These are phyloP conservation scores for Eilema depressum DNA, from an alignment of 2,888 invertebrate species.

Conservation along the genomic window DNA sequence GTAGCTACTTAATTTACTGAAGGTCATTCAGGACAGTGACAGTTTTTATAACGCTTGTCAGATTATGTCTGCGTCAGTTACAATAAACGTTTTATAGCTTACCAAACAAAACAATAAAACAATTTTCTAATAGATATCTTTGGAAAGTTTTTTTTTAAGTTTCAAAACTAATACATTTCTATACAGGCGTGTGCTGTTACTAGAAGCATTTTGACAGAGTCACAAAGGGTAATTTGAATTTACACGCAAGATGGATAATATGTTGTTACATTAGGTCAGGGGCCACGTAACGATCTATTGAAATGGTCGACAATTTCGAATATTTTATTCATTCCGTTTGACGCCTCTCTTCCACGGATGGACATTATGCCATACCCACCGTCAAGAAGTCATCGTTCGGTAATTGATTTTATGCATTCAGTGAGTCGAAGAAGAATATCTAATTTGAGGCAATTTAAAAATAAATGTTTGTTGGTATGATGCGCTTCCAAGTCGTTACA, in stretches of 20 bases:
- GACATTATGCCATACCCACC: slow-evolving; percentile 49
- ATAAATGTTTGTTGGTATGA: slow-evolving; percentile 30
- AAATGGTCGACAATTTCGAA: slow-evolving; percentile 65
- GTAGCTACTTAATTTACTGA: slow-evolving; percentile 43
- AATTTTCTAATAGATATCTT: slow-evolving; percentile 5
- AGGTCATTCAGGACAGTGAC: slow-evolving; percentile 26
- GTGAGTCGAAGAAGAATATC: slow-evolving; percentile 39
- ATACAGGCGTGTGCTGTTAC: slow-evolving; percentile 25
- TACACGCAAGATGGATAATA: slow-evolving; percentile 60
- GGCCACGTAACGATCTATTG: slow-evolving; percentile 74
- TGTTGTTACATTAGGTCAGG: slow-evolving; percentile 53
- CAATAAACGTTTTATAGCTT: background rate
- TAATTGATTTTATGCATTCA: slow-evolving; percentile 61
- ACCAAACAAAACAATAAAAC: background rate
- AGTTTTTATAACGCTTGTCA: slow-evolving; percentile 1
- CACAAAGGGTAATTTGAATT: slow-evolving; percentile 71
- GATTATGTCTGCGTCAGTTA: slow-evolving; percentile 5
- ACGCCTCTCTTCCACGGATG: slow-evolving; percentile 53
- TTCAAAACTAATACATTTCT: background rate
- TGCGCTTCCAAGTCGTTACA: slow-evolving; percentile 50
- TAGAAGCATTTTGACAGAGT: slow-evolving; percentile 47
- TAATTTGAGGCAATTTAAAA: slow-evolving; percentile 34
- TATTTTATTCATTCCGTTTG: slow-evolving; percentile 69
- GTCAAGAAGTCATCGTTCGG: slow-evolving; percentile 53
- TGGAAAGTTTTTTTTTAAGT: slow-evolving; percentile 26